phyloP scores from a whole-genome alignment of 2,797 vertebrate genomes.

The Tadarida brasiliensis region DNA sequence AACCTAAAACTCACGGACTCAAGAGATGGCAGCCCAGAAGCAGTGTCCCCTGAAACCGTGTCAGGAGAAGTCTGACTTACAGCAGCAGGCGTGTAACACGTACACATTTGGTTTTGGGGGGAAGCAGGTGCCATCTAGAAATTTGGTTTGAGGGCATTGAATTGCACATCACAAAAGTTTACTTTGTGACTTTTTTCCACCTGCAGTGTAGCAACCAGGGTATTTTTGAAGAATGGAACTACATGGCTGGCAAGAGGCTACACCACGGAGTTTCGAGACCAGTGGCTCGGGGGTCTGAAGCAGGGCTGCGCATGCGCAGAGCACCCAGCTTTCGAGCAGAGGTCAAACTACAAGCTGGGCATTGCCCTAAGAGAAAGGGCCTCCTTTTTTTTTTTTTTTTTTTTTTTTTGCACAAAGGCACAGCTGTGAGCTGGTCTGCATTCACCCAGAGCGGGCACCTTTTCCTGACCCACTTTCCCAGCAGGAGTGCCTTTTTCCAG shows the following conservation, averaged over 20 bases:
- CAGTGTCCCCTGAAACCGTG: background rate
- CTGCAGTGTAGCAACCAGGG: background rate
- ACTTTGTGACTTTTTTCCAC: background rate
- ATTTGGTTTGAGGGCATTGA: background rate
- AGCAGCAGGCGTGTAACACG: background rate
- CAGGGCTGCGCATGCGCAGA: background rate
- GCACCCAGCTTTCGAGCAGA: background rate
- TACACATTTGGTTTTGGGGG: background rate
- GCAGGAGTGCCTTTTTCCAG: background rate
- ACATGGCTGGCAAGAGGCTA: background rate
- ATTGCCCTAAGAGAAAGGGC: background rate
- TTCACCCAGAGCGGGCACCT: too few species aligned
- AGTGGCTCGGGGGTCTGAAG: accelerated
- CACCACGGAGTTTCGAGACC: background rate
- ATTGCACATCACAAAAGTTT: background rate
- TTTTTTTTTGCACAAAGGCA: background rate
- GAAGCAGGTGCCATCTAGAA: background rate
- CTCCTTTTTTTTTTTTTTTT: background rate
- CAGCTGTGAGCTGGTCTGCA: too few species aligned
- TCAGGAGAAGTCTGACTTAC: accelerated
- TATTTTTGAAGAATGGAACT: background rate
- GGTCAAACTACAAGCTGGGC: background rate
- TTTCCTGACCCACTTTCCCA: background rate
- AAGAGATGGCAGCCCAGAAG: background rate
- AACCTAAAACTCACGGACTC: background rate